Base-by-base conservation (phyloP, 92 coral and sea anemone genomes). In the Phenganax subtilis region DNA sequence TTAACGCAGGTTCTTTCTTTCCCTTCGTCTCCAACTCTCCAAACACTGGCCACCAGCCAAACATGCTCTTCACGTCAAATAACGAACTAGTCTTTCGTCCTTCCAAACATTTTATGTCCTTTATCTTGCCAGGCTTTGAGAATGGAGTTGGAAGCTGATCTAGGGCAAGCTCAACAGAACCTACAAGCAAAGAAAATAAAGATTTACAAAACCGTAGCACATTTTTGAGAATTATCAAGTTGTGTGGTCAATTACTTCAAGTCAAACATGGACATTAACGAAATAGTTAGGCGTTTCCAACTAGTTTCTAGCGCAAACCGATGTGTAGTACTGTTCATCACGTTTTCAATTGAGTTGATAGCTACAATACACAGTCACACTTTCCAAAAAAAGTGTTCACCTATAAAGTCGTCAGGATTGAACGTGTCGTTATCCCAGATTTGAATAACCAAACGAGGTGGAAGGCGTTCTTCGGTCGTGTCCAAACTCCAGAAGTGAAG, bases 41-140 rank as follows among this genome's bases (percentile, higher is more conserved):
- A 66, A 86, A 57, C 54, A 84, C 85, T 0, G 99, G 97, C 99
- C 99, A 96, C 97, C 97, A 96, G 10, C 99, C 99, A 16, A 80
- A 87, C 27, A 87, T 87, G 47, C 86, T 85, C 80, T 90, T 91
- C 82, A 85, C 86, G 20, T 87, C 87, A 87, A 96, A 96, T 86
- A 96, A 72, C 6, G 91, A 94, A 56, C 90, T 87, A 51, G 90
- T 90, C 65, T 93, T 89, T 70, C 73, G 53, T 51, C 74, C 83
- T 52, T 79, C 83, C 14, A 79, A 73, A 79, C 83, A 79, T 12
- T 79, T 44, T 7, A 79, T 65, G 69, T 79, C 74, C 51, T 79
- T 79, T 51, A 79, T 79, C 81, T 84, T 87, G 6, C 81, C 85
- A 20, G 97, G 75, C 58, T 89, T 84, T 16, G 85, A 79, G 58